phyloP scores from a whole-genome alignment of 2,113 vertebrate species.

The Cavia aperea region DNA sequence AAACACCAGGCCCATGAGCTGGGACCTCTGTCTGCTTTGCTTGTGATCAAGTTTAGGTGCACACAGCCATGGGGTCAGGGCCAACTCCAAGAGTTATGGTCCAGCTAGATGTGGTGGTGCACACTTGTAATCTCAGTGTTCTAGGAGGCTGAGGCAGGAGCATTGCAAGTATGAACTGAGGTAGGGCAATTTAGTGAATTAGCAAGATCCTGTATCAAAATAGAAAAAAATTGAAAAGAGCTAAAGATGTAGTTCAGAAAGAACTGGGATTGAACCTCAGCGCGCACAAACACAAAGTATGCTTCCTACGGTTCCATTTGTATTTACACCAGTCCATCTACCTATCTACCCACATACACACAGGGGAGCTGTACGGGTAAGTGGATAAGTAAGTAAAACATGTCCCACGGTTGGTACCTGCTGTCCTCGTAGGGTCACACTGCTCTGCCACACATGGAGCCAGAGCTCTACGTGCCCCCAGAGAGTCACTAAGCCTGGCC shows the following conservation, averaged over 20 bases:
- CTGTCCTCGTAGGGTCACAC: neutral
- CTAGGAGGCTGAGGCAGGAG: neutral
- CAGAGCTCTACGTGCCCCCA: neutral
- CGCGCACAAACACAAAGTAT: neutral
- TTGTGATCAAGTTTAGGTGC: neutral
- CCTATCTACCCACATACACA: neutral
- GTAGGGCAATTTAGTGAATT: neutral
- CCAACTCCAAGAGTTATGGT: neutral
- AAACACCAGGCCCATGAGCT: too few relatives aligned
- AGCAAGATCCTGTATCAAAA: neutral
- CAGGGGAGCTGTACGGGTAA: neutral
- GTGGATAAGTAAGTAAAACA: neutral
- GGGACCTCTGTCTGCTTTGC: neutral
- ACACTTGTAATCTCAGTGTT: neutral
- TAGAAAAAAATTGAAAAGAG: neutral
- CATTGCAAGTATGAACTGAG: neutral
- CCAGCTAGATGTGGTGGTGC: neutral
- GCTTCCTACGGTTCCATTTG: neutral
- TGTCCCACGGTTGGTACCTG: neutral
- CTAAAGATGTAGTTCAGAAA: neutral
- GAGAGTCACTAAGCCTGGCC: neutral
- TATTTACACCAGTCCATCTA: neutral
- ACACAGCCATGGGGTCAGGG: neutral
- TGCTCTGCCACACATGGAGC: neutral
- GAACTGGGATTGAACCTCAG: neutral